Evolutionary conservation across 2,888 invertebrate genomes (phyloP), one percentile per base, ranked within the genome.

Genomic region (Perithous albicinctus): DNA sequence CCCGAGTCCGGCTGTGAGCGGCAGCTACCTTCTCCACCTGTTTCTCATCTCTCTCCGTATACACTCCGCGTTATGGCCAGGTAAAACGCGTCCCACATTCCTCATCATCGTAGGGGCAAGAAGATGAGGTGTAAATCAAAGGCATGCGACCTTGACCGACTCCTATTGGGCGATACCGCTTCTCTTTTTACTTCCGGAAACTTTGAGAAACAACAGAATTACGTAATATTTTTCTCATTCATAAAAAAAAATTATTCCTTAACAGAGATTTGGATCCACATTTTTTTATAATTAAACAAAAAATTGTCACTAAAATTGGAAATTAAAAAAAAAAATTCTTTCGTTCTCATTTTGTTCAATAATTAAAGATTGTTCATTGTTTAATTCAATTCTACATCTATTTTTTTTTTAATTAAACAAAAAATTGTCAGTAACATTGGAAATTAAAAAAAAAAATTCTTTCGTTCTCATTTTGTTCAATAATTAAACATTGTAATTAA

Each of bases 71-170:
- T 6, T 56, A 56, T 72, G 48, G 26, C 79, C 66, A 64, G 73
- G 64, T 61, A 54, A n/a, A n/a, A 67, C 72, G 38, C 70, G 82
- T 76, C 72, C 82, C 76, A 82, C 82, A 82, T 82, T 82, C 82
- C 76, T 78, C 66, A 18, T 41, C 8, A 20, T 8, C 48, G 51
- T 4, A 61, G 78, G 78, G 72, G 72, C 41, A 75, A 67, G 10
- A 48, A 76, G 63, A 48, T 46, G 20, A n/a, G n/a, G n/a, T n/a
- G n/a, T n/a, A n/a, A n/a, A 46, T 32, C 32, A 61, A 59, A 73
- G 70, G 23, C 63, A 32, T 61, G 79, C 85, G 88, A 87, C 88
- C 88, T 88, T 88, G 88, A 88, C 88, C 88, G 85, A 88, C 84
- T 85, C 35, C 78, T 66, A 72, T 76, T 79, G 59, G 54, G 41